Conservation (phyloP, 2,113 vertebrate genomes). For the Mesembrinibis cayennensis region DNA sequence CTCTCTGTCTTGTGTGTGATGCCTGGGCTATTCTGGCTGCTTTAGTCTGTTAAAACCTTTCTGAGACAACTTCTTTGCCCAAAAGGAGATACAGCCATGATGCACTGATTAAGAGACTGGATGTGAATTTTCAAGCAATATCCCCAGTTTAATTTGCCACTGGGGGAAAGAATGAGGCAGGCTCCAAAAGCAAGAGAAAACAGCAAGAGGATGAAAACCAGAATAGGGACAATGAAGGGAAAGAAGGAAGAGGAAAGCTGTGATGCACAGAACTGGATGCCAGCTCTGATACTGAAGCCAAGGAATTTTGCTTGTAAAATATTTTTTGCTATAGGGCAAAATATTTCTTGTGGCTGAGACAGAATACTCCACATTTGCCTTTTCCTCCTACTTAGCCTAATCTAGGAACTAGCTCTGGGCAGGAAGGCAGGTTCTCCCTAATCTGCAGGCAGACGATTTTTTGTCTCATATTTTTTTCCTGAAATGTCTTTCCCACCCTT, state of each 20-base stretch:
- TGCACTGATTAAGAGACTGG: not conserved
- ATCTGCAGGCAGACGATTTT: not conserved
- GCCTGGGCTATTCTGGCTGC: not conserved
- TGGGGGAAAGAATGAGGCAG: not conserved
- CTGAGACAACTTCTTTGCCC: not conserved
- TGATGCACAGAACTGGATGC: not conserved
- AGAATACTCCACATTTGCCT: not conserved
- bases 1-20: not conserved
- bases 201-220: not conserved
- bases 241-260: not conserved
- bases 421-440: not conserved
- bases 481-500: not conserved
- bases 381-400: not conserved
- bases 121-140: not conserved
- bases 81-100: not conserved
- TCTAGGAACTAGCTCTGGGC: not conserved
- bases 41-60: not conserved
- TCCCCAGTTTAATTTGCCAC: conserved; percentile 3
- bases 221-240: not conserved
- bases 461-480: not conserved
- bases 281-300: not conserved
- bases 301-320: not conserved
- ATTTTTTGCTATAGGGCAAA: not conserved
- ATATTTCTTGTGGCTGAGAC: not conserved
- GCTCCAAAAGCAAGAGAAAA: not conserved